Conservation (phyloP, 1,140 invertebrate species). For the Paraescarpia echinospica region DNA sequence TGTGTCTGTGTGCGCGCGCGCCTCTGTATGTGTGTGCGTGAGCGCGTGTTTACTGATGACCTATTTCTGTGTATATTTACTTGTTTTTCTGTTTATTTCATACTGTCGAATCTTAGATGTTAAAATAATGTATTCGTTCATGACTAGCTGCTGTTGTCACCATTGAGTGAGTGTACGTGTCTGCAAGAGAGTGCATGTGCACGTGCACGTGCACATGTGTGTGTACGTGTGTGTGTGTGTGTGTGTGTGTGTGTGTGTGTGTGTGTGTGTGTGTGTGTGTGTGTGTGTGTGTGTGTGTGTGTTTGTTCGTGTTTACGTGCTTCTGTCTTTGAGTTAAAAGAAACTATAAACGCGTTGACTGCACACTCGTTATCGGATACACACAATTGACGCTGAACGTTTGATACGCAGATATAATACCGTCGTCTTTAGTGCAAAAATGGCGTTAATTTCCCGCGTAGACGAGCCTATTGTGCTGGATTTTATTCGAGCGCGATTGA, state of each 20-base stretch:
- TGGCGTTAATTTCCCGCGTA: neutral
- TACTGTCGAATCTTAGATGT: neutral
- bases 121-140: too few species aligned
- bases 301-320: neutral
- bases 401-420: neutral
- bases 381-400: neutral
- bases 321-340: neutral
- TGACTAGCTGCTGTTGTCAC: too few species aligned
- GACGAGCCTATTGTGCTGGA: neutral
- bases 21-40: too few species aligned
- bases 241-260: too few species aligned
- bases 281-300: conserved; percentile 7
- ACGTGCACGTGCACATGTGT: neutral
- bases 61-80: neutral
- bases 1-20: too few species aligned
- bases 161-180: neutral
- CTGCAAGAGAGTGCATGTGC: neutral
- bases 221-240: too few species aligned
- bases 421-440: neutral
- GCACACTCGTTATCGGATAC: neutral
- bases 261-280: too few species aligned
- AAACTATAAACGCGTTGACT: neutral
- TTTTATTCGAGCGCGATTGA: neutral
- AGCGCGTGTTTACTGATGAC: too few species aligned
- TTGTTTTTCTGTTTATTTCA: neutral